Percentiles rank a stretch among this genome's conserved stretches.
These are phyloP conservation scores for Neotoxoptera formosana DNA, from an alignment of 1,140 invertebrate species.

Conservation along the genomic window DNA sequence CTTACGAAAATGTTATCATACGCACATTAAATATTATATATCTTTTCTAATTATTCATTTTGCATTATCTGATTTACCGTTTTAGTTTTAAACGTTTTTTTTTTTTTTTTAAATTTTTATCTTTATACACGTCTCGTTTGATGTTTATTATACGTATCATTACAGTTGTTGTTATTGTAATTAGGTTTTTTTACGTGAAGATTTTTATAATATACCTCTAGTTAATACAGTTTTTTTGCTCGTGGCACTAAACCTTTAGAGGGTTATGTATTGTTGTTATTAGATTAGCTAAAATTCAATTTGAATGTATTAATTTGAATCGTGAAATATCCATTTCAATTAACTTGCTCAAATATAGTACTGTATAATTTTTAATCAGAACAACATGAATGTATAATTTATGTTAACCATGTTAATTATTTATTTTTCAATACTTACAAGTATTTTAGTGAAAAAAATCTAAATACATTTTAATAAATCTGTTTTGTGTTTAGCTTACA, in stretches of 20 bases:
- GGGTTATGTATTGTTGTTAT: neutral
- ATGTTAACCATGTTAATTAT: conserved; percentile 4
- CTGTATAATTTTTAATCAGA: neutral
- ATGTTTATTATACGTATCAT: neutral
- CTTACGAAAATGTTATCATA: neutral
- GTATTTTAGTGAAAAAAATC: neutral
- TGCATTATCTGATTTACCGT: neutral
- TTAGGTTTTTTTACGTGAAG: neutral
- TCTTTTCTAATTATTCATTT: neutral
- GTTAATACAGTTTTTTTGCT: neutral
- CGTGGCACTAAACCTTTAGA: neutral
- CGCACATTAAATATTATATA: neutral
- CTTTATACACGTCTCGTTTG: neutral
- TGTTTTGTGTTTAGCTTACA: neutral
- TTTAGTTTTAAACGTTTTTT: neutral
- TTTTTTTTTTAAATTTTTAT: neutral
- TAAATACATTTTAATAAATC: neutral
- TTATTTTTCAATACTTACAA: neutral
- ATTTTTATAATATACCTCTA: neutral
- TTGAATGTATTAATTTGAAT: neutral
- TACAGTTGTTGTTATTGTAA: neutral
- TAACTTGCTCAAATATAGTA: conserved; percentile 7
- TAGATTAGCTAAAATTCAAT: conserved; percentile 13
- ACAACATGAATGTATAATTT: neutral
- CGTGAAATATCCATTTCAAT: conserved; percentile 7